phyloP scores from a whole-genome alignment of 2,888 invertebrate species.

The Pocota personata region DNA sequence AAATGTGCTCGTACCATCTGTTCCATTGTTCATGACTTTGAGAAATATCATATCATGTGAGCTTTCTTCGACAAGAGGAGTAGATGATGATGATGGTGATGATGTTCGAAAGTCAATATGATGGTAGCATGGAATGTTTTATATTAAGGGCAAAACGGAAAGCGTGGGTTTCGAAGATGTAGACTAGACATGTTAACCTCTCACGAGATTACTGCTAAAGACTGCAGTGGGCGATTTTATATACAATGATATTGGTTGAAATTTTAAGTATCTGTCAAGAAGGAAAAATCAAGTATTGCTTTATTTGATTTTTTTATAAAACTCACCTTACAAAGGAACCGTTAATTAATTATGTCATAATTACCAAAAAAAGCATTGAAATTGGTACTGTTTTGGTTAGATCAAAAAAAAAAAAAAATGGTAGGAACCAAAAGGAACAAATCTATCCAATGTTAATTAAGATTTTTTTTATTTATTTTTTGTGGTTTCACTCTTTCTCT shows the following conservation, averaged over 20 bases:
- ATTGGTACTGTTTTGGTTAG: too few relatives aligned
- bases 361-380: too few relatives aligned
- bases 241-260: background rate
- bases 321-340: too few relatives aligned
- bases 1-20: background rate
- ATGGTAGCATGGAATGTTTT: background rate
- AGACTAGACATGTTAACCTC: background rate
- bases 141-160: slow-evolving; percentile 36
- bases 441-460: too few relatives aligned
- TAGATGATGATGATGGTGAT: slow-evolving; percentile 3
- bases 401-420: too few relatives aligned
- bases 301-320: too few relatives aligned
- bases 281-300: too few relatives aligned
- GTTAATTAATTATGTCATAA: too few relatives aligned
- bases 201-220: background rate
- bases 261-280: background rate
- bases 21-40: slow-evolving; percentile 23
- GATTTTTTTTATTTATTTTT: too few relatives aligned
- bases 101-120: slow-evolving; percentile 33
- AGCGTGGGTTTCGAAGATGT: slow-evolving; percentile 9
- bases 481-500: too few relatives aligned
- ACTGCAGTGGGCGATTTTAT: background rate
- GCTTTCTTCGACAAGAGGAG: background rate
- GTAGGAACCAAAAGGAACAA: too few relatives aligned
- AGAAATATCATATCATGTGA: slow-evolving; percentile 2